phyloP scores from a whole-genome alignment of 2,113 vertebrate species.

The Oplegnathus fasciatus region DNA sequence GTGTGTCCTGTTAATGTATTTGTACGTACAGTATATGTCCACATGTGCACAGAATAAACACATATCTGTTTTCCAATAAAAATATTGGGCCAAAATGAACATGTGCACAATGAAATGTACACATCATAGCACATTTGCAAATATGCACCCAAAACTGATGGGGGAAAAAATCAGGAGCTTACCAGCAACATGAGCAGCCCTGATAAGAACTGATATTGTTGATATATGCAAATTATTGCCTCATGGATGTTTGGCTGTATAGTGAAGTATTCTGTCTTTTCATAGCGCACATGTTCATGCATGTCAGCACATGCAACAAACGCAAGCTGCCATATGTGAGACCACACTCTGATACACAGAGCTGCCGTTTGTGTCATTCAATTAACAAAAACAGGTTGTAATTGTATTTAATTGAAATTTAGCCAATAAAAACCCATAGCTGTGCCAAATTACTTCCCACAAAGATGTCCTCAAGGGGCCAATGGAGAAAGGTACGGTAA shows the following conservation, averaged over 20 bases:
- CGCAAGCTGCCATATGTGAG: conserved; percentile 47
- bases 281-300: not conserved
- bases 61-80: not conserved
- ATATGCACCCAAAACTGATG: not conserved
- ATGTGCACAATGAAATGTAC: not conserved
- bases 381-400: conserved; percentile 72
- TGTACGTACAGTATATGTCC: not conserved
- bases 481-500: conserved; percentile 42
- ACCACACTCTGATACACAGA: not conserved
- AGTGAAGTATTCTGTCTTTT: not conserved
- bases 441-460: conserved; percentile 69
- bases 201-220: not conserved
- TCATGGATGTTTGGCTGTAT: not conserved
- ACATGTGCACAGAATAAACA: not conserved
- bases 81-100: not conserved
- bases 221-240: conserved; percentile 1
- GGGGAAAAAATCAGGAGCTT: not conserved
- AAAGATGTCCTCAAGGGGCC: conserved; percentile 55
- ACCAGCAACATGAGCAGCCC: not conserved
- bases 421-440: conserved; percentile 65
- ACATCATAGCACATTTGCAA: not conserved
- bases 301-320: conserved; percentile 14
- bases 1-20: not conserved
- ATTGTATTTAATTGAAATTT: conserved; percentile 76
- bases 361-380: conserved; percentile 62